Evolutionary conservation across 53 echinoderm and acorn worm genomes (phyloP), one percentile per base, ranked within the genome.

Genomic region (Arbacia lixula): DNA sequence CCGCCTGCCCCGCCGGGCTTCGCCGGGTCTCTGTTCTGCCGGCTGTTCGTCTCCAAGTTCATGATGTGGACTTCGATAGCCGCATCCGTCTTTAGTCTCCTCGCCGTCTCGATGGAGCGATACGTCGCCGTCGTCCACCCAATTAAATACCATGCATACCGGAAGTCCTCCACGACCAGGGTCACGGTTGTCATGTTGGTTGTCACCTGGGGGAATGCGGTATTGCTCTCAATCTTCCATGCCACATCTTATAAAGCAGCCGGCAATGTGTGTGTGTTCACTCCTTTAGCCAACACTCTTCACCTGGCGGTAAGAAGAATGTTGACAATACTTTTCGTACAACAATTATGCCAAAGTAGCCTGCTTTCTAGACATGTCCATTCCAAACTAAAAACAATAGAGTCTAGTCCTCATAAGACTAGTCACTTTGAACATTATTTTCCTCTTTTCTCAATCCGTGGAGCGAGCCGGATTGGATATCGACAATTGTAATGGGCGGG

Each of bases 101-200:
- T 85, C 5, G 53, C 76, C 31, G 69, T 89, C 32, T 85, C 55
- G 4, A 21, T 85, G 24, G 85, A 89, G 61, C 66, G 89, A 12
- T 89, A 76, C 30, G 41, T 85, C 20, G 89, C 85, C 37, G 85
- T 89, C 33, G 85, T 89, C 40, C 76, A 89, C 65, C 89, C 89
- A 1, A 35, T 77, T 12, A 20, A 42, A 4, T 89, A 89, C 38
- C 84, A 88, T 72, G 19, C 36, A 0, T 25, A 71, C 28, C n/a
- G n/a, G n/a, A n/a, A n/a, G n/a, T n/a, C n/a, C n/a, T 88, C 33
- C 88, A 73, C 63, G 6, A 41, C 53, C 12, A 41, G 75, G 0
- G 42, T 67, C 1, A 73, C 63, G 12, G 16, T 53, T 63, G 39
- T 74, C 24, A 73, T 88, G 37, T 24, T 84, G 1, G 31, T 60